Base-by-base conservation (phyloP, 2,113 vertebrate species). In the Scatophagus argus region DNA sequence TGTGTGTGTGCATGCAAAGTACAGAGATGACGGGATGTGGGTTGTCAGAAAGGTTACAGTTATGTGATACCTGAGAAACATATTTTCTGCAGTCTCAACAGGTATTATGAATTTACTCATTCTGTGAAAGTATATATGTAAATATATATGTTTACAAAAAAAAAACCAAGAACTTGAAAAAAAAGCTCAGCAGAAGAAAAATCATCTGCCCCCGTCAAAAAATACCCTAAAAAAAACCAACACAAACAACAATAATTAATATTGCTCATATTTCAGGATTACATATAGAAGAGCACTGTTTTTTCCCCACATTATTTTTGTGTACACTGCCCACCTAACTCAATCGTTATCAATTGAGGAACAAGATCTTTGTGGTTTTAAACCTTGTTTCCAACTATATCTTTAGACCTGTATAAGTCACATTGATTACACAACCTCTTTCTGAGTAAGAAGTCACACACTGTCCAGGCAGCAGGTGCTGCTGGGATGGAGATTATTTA, bases 401-500 rank as follows among this genome's bases (percentile, higher is more conserved):
- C 54, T 44, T 79, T 71, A 58, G 55, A 81, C 74, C 16, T 49
- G 39, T 54, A 64, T 41, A 17, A 58, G 77, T 81, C 49, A 46
- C 62, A 71, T 19, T 70, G 52, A 89, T 92, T 89, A 92, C 86
- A 87, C 83, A 92, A 92, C 81, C 82, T 79, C 49, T 77, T 74
- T 84, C 58, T 83, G 79, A 78, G 66, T 71, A 72, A 87, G 68
- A 81, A 81, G 75, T 83, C 79, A 59, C 75, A 55, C 32, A 49
- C 61, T 31, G 79, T 34, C 70, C 58, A 64, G 74, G 68, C 63
- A 81, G 67, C 93, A 95, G 93, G 93, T 95, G 94, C 88, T 88
- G 63, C 74, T 64, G 66, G 75, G 79, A 89, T 88, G 77, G 77
- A 77, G 82, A 87, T 85, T 93, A 93, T 94, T 94, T 93, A 91